Base-by-base conservation (phyloP, 2,888 invertebrate genomes). In the Andrena bucephala region DNA sequence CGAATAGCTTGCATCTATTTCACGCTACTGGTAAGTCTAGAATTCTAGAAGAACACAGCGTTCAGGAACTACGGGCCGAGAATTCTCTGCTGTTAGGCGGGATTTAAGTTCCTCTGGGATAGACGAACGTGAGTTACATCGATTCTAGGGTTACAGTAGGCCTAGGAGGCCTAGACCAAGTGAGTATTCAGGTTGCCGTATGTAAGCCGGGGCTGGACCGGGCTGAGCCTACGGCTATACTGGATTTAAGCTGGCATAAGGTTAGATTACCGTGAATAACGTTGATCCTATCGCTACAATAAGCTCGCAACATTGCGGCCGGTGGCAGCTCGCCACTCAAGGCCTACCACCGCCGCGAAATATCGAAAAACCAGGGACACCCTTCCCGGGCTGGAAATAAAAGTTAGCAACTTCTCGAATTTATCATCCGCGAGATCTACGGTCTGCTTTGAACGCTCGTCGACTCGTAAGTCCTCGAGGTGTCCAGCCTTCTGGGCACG, bases 381-480 rank as follows among this genome's bases (percentile, higher is more conserved):
- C 57, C 57, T 57, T 20, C 20, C 20, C 20, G 20, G 2, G 16
- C 13, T 3, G 42, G n/a, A 7, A 16, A 63, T 63, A 63, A 63
- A 63, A 63, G 36, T 24, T 20, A 10, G 42, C 6, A 60, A 7
- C 63, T 62, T 62, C 33, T 62, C 42, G 63, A 63, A 42, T 42
- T 20, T 63, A 36, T 63, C 42, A 36, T 36, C 63, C 63, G 13
- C 29, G 60, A 16, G 60, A 70, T 70, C 70, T 70, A 29, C 70
- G n/a, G 63, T 13, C 63, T 33, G 42, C 27, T 59, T 57, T 42
- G 57, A 69, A 20, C 69, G 36, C 36, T 36, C 59, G 63, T 63
- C 59, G 70, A 36, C 42, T 60, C 70, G 70, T 70, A 70, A 70
- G 42, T 70, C 70, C 69, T 33, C 42, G 57, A 27, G 59, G 42